Evolutionary conservation across 2,888 invertebrate genomes (phyloP), one percentile per base, ranked within the genome.

Genomic region (Leptogaster cylindrica): DNA sequence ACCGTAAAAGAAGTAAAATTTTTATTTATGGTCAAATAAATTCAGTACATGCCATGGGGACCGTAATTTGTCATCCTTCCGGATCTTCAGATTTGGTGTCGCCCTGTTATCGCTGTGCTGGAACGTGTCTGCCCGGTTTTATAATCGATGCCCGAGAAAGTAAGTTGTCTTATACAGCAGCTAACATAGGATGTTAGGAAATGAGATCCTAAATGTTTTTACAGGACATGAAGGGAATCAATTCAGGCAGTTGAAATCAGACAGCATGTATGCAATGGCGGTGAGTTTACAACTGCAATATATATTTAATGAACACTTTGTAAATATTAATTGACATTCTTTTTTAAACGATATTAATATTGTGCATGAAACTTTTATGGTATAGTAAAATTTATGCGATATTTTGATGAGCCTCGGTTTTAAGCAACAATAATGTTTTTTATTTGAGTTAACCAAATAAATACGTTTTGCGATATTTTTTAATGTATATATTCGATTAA

Each of bases 21-120:
- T n/a, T n/a, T n/a, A n/a, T n/a, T n/a, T n/a, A n/a, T n/a, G n/a
- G 10, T 31, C 7, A 31, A 31, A 31, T 10, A 6, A 31, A 31
- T 10, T 31, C 10, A 31, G 36, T n/a, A 1, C 33, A 12, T 39
- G 55, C 25, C 52, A 74, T 74, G 74, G 74, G 72, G 31, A 74
- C 73, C 5, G 73, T 72, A 18, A 72, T 73, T 20, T 73, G 73
- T 33, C 73, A 73, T 70, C 73, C 72, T 3, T 55, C 67, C 18
- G 68, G 72, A 58, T 70, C 72, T 28, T 68, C 69, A 55, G 71
- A 74, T 69, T 65, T 71, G 65, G 72, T 72, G 44, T 64, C 70
- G 28, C 70, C 65, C 36, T 74, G 73, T 70, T 71, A 72, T 67
- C 70, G 68, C 23, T 74, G 72, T 68, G 71, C 72, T 31, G 67